Conservation (phyloP, 2,888 invertebrate species). For the Labia minor region DNA sequence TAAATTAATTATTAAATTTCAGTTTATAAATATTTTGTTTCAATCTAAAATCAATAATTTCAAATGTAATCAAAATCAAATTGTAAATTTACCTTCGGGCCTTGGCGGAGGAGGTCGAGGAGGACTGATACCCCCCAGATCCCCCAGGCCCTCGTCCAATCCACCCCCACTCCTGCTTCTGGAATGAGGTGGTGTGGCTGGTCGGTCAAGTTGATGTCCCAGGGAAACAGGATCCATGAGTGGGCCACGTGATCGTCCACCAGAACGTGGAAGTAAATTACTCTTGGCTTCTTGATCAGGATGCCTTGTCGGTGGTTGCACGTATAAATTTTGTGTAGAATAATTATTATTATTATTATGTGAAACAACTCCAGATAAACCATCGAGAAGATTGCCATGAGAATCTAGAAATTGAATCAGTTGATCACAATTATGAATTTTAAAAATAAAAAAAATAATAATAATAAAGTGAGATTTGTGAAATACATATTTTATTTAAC, state of each 20-base stretch:
- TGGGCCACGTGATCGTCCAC: slow-evolving; percentile 55
- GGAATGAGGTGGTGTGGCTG: slow-evolving; percentile 37
- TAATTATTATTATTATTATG: slow-evolving; percentile 40
- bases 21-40: too few relatives aligned
- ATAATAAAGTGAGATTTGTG: background rate
- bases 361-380: slow-evolving; percentile 31
- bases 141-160: slow-evolving; percentile 36
- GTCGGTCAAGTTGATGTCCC: slow-evolving; percentile 45
- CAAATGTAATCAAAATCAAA: too few relatives aligned
- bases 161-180: slow-evolving; percentile 31
- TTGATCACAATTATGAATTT: too few relatives aligned
- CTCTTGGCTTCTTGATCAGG: slow-evolving; percentile 51
- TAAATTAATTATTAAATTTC: too few relatives aligned
- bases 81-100: slow-evolving; percentile 65
- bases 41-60: too few relatives aligned
- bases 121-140: slow-evolving; percentile 53
- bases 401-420: slow-evolving; percentile 25
- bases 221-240: slow-evolving; percentile 50
- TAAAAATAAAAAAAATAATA: background rate
- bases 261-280: slow-evolving; percentile 49
- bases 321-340: slow-evolving; percentile 83
- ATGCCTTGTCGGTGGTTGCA: slow-evolving; percentile 72
- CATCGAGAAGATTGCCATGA: slow-evolving; percentile 36
- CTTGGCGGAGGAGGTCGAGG: slow-evolving; percentile 79
- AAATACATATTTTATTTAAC: slow-evolving; percentile 3